Evolutionary conservation across 2,888 invertebrate genomes (phyloP), one percentile per base, ranked within the genome.

Genomic region (Cantharis flavilabris): DNA sequence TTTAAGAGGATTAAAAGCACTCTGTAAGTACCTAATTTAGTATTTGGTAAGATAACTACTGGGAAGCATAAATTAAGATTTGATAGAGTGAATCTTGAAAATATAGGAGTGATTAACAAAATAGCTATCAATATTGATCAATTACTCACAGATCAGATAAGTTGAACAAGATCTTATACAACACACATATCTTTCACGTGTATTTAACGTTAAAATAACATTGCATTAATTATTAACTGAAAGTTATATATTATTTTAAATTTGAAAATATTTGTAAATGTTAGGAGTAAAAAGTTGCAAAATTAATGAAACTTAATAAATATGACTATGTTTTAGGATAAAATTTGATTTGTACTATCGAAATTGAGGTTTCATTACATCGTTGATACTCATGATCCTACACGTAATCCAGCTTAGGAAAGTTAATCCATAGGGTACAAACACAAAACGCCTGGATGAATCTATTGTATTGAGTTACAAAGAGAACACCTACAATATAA

Each of bases 361-460:
- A 49, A 49, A 49, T 49, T 49, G 49, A 49, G 49, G 49, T 78
- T 78, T 78, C 78, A 78, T 78, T 78, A 78, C 70, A 73, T 70
- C 75, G 72, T 71, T 78, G 75, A 78, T 78, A 78, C 70, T 69
- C 69, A 62, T 78, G 78, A 78, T 78, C 78, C 76, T 76, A 78
- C 76, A 76, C 71, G 78, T 73, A 78, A 78, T 71, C 76, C 76
- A 76, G 78, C 73, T 76, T 76, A 74, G 74, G 78, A 76, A 78
- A 76, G 78, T 78, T 78, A 76, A 78, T 78, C 76, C 76, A 76
- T 76, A 78, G 78, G 78, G 73, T 76, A 76, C 76, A 76, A 78
- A 78, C 78, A 76, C 74, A 76, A 78, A 78, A 76, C 76, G 76
- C 73, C 73, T 73, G 73, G 78, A 76, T 73, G 78, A 76, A 76